Evolutionary conservation across 2,888 invertebrate genomes (phyloP).

Genomic region (Troides oblongomaculatus): DNA sequence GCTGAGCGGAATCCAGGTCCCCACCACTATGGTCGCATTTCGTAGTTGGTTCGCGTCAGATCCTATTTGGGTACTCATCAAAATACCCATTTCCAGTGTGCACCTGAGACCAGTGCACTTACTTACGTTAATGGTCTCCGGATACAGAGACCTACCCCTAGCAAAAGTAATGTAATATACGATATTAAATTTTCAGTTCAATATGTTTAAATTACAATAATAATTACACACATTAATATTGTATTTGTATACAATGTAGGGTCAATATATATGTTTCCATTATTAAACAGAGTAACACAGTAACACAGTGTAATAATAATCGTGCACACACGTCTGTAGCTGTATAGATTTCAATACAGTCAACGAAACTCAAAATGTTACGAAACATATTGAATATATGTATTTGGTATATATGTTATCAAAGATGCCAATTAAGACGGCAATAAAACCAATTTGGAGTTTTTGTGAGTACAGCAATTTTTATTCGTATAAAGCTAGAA

Average conservation of each 20-base stretch:
- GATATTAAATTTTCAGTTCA: background rate
- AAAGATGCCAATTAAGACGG: conserved; percentile 7
- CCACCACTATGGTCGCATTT: no score
- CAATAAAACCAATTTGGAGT: conserved; percentile 12
- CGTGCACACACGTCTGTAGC: background rate
- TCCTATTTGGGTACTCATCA: no score
- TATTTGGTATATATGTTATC: background rate
- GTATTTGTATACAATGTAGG: background rate
- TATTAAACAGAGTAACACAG: no score
- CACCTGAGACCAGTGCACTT: no score
- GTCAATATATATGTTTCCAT: background rate
- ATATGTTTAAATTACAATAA: background rate
- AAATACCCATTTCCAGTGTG: no score
- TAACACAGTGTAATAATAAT: background rate
- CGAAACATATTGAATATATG: background rate
- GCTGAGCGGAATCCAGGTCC: no score
- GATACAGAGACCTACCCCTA: no score
- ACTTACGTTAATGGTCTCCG: no score
- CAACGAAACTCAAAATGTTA: background rate
- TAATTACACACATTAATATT: background rate
- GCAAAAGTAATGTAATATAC: background rate
- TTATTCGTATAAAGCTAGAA: conserved; percentile 7
- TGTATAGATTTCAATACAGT: conserved; percentile 5
- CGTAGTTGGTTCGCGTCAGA: no score
- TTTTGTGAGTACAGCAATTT: conserved; percentile 15